Evolutionary conservation across 2,113 vertebrate species (phyloP), one percentile per base, ranked within the genome.

Genomic region (Calyptommatus sinebrachiatus): DNA sequence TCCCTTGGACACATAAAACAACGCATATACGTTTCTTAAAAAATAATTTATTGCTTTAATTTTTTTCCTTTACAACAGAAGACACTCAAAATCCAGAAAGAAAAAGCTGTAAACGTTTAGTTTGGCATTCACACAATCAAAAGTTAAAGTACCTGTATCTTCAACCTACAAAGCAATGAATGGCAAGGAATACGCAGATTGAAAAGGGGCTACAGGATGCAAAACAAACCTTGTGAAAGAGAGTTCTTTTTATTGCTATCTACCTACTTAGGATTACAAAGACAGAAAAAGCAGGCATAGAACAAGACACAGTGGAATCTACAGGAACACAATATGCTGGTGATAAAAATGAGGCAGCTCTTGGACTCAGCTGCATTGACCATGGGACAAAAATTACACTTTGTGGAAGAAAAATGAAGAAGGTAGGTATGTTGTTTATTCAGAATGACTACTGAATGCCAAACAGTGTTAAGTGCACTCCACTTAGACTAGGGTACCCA

Each of bases 41-140:
- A 99, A 99, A 99, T 98, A 98, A 99, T 98, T 99, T 99, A 99
- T 99, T 99, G 97, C 97, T 99, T 97, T 96, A 97, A 97, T 96
- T 96, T 86, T 93, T 89, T 93, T 94, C 93, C 93, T 97, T 95
- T 96, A 98, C 97, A 98, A 97, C 96, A 97, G 97, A 97, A 96
- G 96, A 97, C 95, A 95, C 96, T 95, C 95, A 97, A 97, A 98
- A 96, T 96, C 95, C 94, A 95, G 94, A 96, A 99, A 95, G 89
- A 98, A 98, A 99, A 98, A 96, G 94, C 87, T 99, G 98, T 99
- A 99, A 99, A 99, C 98, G 97, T 92, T 99, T 95, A 94, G 97
- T 99, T 99, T 99, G 97, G 97, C 97, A 97, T 98, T 97, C 96
- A 98, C 96, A 97, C 96, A 95, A 96, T 95, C 92, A 95, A 97